These are phyloP conservation scores for Thrips palmi DNA, from an alignment of 1,140 invertebrate species.

Conservation along the genomic window DNA sequence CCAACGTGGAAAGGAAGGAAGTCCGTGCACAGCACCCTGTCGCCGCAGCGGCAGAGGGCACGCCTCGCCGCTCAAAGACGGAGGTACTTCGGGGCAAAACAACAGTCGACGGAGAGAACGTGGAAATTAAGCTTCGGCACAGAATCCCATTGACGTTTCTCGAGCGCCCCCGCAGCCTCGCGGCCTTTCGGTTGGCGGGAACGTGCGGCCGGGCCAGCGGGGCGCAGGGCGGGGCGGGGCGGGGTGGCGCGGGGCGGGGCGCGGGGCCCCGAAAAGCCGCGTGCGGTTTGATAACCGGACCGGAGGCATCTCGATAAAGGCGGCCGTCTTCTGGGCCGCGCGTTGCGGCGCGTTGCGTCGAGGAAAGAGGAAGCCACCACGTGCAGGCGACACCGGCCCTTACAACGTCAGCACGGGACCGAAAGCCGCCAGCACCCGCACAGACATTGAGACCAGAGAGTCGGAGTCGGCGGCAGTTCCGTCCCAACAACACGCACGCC, in stretches of 20 bases:
- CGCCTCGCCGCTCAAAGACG: conserved; percentile 9
- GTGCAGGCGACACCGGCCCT: too few relatives aligned
- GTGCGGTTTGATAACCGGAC: too few relatives aligned
- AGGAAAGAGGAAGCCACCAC: neutral
- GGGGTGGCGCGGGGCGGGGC: conserved; percentile 4
- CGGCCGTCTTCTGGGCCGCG: too few relatives aligned
- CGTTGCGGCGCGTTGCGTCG: conserved; percentile 1
- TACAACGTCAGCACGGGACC: too few relatives aligned
- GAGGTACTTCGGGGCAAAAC: neutral
- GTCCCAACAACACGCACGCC: too few relatives aligned
- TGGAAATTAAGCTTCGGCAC: too few relatives aligned
- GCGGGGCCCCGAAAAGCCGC: neutral
- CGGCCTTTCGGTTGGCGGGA: neutral
- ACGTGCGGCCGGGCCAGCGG: neutral
- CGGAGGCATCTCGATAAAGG: too few relatives aligned
- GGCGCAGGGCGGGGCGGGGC: neutral
- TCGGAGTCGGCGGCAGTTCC: too few relatives aligned
- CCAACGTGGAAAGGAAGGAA: neutral
- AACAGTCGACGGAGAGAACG: too few relatives aligned
- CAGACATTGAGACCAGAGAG: too few relatives aligned
- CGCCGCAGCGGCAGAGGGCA: conserved; percentile 19
- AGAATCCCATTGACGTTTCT: too few relatives aligned
- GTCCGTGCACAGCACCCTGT: conserved; percentile 8
- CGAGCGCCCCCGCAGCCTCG: neutral
- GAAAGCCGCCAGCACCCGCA: too few relatives aligned